These are phyloP conservation scores for Cydia amplana DNA, from an alignment of 1,140 invertebrate species.

Conservation along the genomic window DNA sequence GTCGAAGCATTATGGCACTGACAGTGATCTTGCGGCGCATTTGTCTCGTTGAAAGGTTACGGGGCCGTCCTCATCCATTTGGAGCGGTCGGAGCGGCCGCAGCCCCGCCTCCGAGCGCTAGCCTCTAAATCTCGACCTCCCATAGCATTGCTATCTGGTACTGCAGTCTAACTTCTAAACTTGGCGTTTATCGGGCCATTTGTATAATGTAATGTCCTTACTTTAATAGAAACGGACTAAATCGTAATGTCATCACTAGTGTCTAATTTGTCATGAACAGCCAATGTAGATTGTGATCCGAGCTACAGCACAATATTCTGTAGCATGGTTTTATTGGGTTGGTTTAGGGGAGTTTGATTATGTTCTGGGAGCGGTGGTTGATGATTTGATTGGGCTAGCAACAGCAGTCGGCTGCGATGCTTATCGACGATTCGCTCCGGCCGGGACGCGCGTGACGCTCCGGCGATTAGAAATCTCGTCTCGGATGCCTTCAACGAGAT, in stretches of 20 bases:
- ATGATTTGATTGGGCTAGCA: conserved; percentile 36
- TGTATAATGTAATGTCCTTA: conserved; percentile 16
- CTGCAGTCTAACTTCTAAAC: conserved; percentile 10
- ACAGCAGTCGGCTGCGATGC: conserved; percentile 53
- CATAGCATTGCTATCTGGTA: conserved; percentile 20
- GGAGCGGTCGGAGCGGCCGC: conserved; percentile 27
- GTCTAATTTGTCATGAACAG: conserved; percentile 16
- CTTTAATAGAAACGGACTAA: conserved; percentile 14
- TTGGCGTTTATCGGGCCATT: conserved; percentile 19
- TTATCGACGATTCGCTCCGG: conserved; percentile 70
- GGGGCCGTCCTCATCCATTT: conserved; percentile 37
- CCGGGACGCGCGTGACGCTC: conserved; percentile 62
- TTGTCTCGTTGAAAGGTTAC: conserved; percentile 54
- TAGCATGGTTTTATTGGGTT: neutral
- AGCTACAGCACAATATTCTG: conserved; percentile 1
- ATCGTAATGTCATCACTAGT: conserved; percentile 28
- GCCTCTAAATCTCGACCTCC: conserved; percentile 31
- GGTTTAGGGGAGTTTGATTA: neutral
- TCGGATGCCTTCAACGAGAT: conserved; percentile 54
- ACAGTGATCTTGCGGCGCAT: conserved; percentile 48
- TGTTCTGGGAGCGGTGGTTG: neutral
- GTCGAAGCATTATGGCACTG: conserved; percentile 46
- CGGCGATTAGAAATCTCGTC: conserved; percentile 70
- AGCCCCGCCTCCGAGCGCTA: conserved; percentile 40
- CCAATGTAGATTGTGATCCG: conserved; percentile 16